phyloP scores from a whole-genome alignment of 2,888 invertebrate genomes.

The Boloria selene region DNA sequence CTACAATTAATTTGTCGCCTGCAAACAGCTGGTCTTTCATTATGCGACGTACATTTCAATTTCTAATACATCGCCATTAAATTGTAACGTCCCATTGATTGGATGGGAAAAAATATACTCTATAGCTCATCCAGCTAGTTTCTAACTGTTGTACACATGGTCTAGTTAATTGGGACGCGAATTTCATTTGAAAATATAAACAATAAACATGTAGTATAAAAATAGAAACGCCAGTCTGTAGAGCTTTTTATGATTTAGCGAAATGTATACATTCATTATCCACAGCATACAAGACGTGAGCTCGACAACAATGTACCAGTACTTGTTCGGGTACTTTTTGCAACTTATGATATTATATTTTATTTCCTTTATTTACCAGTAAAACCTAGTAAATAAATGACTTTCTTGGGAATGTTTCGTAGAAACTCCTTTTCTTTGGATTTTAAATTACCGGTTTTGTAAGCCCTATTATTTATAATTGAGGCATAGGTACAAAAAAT shows the following conservation, averaged over 20 bases:
- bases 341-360: not conserved
- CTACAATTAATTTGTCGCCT: constrained; percentile 67
- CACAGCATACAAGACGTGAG: constrained; percentile 3
- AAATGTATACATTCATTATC: constrained; percentile 19
- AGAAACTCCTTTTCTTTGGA: not conserved
- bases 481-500: too few species aligned
- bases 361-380: too few species aligned
- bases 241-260: constrained; percentile 13
- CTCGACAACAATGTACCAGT: constrained; percentile 7
- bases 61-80: constrained; percentile 40
- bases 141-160: constrained; percentile 30
- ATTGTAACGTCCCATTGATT: constrained; percentile 35
- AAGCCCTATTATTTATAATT: too few species aligned
- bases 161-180: constrained; percentile 33
- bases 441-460: too few species aligned
- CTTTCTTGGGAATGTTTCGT: not conserved
- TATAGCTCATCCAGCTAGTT: constrained; percentile 25
- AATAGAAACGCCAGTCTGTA: constrained; percentile 19
- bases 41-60: constrained; percentile 41
- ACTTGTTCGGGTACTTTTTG: constrained; percentile 3
- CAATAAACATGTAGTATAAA: constrained; percentile 27
- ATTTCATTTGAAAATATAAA: constrained; percentile 30
- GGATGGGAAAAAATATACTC: constrained; percentile 34
- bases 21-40: constrained; percentile 49
- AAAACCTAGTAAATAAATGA: constrained; percentile 7